phyloP scores from a whole-genome alignment of 2,888 invertebrate species.

The Eilema sororculum region DNA sequence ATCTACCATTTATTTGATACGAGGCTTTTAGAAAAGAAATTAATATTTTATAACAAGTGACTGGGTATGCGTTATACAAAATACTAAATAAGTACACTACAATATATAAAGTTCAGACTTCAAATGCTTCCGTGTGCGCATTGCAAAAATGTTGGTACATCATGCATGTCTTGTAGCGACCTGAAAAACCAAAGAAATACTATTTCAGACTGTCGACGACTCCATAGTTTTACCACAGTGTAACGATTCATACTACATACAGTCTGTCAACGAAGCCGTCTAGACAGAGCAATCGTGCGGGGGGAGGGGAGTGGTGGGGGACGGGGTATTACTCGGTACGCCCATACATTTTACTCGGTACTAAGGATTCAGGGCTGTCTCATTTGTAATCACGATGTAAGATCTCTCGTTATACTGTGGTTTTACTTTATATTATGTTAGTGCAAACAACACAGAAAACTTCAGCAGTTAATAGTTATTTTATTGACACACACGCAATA shows the following conservation, averaged over 20 bases:
- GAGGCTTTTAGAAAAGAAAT: no score
- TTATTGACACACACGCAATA: slow-evolving; percentile 15
- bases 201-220: slow-evolving; percentile 18
- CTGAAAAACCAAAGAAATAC: slow-evolving; percentile 59
- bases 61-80: slow-evolving; percentile 1
- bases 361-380: no score
- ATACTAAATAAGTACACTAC: slow-evolving; percentile 3
- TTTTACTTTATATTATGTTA: slow-evolving; percentile 28
- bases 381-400: no score
- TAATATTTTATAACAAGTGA: slow-evolving; percentile 2
- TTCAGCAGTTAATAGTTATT: slow-evolving; percentile 3
- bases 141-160: slow-evolving; percentile 45
- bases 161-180: slow-evolving; percentile 43
- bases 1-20: no score
- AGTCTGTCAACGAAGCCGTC: no score
- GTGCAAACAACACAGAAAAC: slow-evolving; percentile 37
- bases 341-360: no score
- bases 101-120: slow-evolving; percentile 9
- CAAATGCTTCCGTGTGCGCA: slow-evolving; percentile 42
- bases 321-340: no score
- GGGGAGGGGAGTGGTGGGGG: no score
- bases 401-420: no score
- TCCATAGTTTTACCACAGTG: no score
- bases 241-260: no score
- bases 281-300: no score